Evolutionary conservation across 2,113 vertebrate genomes (phyloP).

Genomic region (Climacteris rufus): DNA sequence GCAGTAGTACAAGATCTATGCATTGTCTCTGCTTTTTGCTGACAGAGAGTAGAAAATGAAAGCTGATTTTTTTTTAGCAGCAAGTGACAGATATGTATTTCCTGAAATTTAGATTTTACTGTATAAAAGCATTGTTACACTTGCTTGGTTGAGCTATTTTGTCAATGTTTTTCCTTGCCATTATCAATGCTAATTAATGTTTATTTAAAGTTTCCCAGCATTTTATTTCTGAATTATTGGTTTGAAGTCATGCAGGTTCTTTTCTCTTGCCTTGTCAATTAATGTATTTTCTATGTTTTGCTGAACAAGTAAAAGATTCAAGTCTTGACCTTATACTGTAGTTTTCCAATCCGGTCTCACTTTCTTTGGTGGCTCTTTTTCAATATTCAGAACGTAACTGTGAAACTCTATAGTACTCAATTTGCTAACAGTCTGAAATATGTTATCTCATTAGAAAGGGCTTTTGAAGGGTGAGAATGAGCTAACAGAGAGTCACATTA

Average conservation of each 20-base stretch:
- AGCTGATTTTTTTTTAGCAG: neutral
- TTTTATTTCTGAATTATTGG: neutral
- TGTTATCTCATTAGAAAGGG: neutral
- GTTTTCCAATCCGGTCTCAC: neutral
- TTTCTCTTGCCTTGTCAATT: neutral
- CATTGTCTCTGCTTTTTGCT: neutral
- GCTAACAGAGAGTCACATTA: neutral
- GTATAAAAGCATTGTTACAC: neutral
- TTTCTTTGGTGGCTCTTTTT: neutral
- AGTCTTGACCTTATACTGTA: neutral
- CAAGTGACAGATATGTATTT: neutral
- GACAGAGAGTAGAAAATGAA: neutral
- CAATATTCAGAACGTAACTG: neutral
- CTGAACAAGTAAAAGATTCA: neutral
- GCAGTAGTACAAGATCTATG: neutral
- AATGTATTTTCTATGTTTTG: neutral
- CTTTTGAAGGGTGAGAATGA: conserved; percentile 25
- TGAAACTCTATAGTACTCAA: neutral
- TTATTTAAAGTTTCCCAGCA: neutral
- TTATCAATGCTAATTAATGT: neutral
- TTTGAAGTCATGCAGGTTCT: neutral
- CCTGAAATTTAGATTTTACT: neutral
- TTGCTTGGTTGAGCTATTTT: neutral
- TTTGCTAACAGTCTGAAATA: conserved; percentile 21
- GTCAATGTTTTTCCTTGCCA: neutral